phyloP scores from a whole-genome alignment of 1,140 invertebrate species.

The Cyrtorhinus lividipennis region DNA sequence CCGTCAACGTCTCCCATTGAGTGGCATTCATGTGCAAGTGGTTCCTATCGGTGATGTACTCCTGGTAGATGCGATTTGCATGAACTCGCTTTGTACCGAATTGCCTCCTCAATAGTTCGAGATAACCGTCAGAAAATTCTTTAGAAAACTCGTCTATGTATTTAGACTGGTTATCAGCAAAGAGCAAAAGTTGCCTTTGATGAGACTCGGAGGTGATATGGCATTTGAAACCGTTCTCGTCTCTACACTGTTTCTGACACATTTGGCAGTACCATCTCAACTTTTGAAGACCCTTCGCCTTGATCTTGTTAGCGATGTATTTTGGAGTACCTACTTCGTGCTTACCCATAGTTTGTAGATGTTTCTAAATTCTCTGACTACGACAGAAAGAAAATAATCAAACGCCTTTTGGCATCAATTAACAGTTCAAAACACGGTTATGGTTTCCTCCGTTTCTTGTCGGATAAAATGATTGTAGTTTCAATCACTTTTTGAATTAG shows the following conservation, averaged over 20 bases:
- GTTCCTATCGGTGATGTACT: slow-evolving; percentile 84
- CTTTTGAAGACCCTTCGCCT: slow-evolving; percentile 97
- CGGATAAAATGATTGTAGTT: no score
- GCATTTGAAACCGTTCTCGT: slow-evolving; percentile 99
- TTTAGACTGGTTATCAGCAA: slow-evolving; percentile 84
- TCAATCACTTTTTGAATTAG: no score
- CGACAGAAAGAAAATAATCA: no score
- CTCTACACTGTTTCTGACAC: slow-evolving; percentile 98
- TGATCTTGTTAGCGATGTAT: slow-evolving; percentile 96
- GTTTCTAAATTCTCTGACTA: no score
- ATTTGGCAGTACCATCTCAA: slow-evolving; percentile 98
- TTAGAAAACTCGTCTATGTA: slow-evolving; percentile 87
- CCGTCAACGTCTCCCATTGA: slow-evolving; percentile 87
- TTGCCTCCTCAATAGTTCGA: slow-evolving; percentile 66
- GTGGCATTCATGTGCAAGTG: slow-evolving; percentile 99
- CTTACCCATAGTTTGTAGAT: no score
- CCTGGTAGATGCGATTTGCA: slow-evolving; percentile 96
- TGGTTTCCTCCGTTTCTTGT: no score
- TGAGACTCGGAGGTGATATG: slow-evolving; percentile 95
- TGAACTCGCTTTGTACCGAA: slow-evolving; percentile 88
- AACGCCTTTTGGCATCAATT: no score
- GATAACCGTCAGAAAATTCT: slow-evolving; percentile 73
- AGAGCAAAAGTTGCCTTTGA: slow-evolving; percentile 87
- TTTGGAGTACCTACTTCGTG: slow-evolving; percentile 90
- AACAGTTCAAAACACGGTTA: no score